phyloP scores from a whole-genome alignment of 2,113 vertebrate species.

The Daphoenositta chrysoptera region DNA sequence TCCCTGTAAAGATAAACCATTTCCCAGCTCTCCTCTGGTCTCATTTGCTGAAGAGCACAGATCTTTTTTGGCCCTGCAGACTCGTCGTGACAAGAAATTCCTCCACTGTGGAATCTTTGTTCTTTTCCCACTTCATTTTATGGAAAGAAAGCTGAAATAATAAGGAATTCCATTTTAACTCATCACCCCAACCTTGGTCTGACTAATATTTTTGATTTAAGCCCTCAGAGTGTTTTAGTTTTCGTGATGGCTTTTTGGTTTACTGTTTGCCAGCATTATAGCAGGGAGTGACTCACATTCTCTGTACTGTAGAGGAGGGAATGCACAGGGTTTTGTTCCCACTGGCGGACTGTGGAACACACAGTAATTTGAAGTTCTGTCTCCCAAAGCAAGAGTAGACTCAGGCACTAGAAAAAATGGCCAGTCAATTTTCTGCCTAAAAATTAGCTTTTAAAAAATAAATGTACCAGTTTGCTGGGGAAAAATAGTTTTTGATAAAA shows the following conservation, averaged over 20 bases:
- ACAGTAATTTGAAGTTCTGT: slow-evolving; percentile 3
- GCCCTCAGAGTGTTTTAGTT: neutral
- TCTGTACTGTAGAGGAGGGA: neutral
- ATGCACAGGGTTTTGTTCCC: neutral
- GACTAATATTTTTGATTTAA: slow-evolving; percentile 31
- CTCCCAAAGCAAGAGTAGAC: neutral
- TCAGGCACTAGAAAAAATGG: neutral
- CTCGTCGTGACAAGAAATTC: neutral
- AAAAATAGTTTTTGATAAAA: neutral
- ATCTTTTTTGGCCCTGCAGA: neutral
- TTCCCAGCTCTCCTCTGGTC: neutral
- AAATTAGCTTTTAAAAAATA: slow-evolving; percentile 23
- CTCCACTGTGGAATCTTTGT: neutral
- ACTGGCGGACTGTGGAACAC: neutral
- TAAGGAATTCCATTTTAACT: slow-evolving; percentile 2
- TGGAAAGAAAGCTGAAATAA: neutral
- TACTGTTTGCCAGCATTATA: neutral
- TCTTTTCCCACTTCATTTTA: neutral
- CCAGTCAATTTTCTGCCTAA: neutral
- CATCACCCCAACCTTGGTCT: neutral
- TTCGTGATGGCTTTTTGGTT: neutral
- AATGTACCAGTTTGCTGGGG: neutral
- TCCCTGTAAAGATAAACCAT: neutral
- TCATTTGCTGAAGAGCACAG: neutral
- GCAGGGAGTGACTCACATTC: neutral